phyloP scores from a whole-genome alignment of 2,888 invertebrate genomes.

The Drosophila ezoana region DNA sequence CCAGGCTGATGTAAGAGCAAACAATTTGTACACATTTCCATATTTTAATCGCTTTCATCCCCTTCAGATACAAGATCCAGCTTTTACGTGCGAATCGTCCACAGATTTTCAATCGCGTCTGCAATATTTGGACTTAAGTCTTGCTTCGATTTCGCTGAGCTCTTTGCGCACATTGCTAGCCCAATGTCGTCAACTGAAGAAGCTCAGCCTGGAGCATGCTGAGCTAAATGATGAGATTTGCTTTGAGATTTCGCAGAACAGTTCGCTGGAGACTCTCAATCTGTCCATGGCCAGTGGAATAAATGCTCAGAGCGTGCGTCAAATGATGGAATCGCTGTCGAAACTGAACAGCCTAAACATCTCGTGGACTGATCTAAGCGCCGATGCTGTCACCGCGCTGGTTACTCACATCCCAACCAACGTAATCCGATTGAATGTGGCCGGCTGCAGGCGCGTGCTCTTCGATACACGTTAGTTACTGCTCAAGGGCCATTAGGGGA shows the following conservation, averaged over 20 bases:
- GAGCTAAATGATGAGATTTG: slow-evolving; percentile 88
- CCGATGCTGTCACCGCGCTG: slow-evolving; percentile 87
- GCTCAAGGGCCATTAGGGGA: background rate
- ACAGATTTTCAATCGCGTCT: slow-evolving; percentile 86
- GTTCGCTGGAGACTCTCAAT: slow-evolving; percentile 91
- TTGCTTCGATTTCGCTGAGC: slow-evolving; percentile 88
- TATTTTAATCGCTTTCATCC: too few species aligned
- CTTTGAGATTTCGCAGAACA: slow-evolving; percentile 88
- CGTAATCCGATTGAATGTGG: slow-evolving; percentile 91
- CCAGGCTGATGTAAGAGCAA: slow-evolving; percentile 89
- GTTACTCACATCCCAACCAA: slow-evolving; percentile 88
- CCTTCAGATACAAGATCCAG: slow-evolving; percentile 63
- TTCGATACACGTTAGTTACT: slow-evolving; percentile 90
- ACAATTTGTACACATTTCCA: background rate
- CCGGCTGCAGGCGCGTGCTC: slow-evolving; percentile 92
- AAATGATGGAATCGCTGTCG: slow-evolving; percentile 86
- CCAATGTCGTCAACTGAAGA: slow-evolving; percentile 90
- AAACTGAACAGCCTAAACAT: slow-evolving; percentile 89
- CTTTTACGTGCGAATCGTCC: slow-evolving; percentile 39
- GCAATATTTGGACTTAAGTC: slow-evolving; percentile 94
- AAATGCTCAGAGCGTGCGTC: slow-evolving; percentile 87
- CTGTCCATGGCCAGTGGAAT: slow-evolving; percentile 93
- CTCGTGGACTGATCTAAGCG: slow-evolving; percentile 91
- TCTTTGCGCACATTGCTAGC: slow-evolving; percentile 87
- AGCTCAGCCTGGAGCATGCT: slow-evolving; percentile 94